A percentile compares a stretch with the other conserved stretches of the same genome.
phyloP scores from a whole-genome alignment of 2,888 invertebrate species.

The Caenorhabditis sp. region DNA sequence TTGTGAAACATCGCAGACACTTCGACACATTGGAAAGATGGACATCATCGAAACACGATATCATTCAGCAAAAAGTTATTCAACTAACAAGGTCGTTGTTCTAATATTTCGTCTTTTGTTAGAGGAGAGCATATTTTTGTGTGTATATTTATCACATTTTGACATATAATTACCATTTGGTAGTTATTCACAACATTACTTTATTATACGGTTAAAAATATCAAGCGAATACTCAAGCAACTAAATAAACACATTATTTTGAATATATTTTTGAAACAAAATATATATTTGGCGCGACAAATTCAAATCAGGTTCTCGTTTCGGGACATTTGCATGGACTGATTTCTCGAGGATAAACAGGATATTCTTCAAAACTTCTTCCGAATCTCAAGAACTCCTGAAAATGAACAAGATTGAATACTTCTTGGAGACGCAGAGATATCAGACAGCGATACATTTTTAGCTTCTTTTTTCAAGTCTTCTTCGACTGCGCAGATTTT shows the following conservation, averaged over 20 bases:
- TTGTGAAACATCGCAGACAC: conserved; percentile 53
- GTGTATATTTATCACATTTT: too few relatives aligned
- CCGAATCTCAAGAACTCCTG: conserved; percentile 40
- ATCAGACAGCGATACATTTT: neutral
- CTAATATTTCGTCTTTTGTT: conserved; percentile 12
- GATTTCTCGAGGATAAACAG: neutral
- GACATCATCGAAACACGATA: conserved; percentile 51
- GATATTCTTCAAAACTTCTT: conserved; percentile 2
- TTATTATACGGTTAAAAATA: conserved; percentile 23
- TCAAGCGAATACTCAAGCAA: conserved; percentile 4
- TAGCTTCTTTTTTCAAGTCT: neutral
- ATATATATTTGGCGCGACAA: too few relatives aligned
- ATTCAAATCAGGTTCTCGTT: neutral
- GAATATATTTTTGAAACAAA: too few relatives aligned
- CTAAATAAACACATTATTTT: neutral
- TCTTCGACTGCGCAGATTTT: conserved; percentile 23
- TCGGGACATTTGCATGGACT: neutral
- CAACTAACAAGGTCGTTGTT: conserved; percentile 49
- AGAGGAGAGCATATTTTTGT: too few relatives aligned
- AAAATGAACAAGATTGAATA: conserved; percentile 4
- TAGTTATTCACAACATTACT: neutral
- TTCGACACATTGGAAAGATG: conserved; percentile 64
- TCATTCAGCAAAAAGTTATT: conserved; percentile 52
- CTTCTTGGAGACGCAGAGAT: too few relatives aligned
- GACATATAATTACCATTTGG: conserved; percentile 10